Percentiles rank a stretch among this genome's conserved stretches.
phyloP scores from a whole-genome alignment of 1,140 invertebrate genomes.

The Rhopalosiphum padi region DNA sequence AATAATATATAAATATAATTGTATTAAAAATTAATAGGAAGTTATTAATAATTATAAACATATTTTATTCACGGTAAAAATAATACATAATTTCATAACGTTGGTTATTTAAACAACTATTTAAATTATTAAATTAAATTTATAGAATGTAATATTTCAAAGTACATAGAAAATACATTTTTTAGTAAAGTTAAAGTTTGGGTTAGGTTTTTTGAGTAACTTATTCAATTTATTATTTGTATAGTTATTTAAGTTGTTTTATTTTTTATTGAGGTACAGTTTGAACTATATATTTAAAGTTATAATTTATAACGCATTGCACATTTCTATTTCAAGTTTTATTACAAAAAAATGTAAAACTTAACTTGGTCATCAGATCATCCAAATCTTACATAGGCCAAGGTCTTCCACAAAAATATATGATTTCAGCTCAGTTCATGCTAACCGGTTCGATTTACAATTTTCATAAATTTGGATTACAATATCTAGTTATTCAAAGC shows the following conservation, averaged over 20 bases:
- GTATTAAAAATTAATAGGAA: not conserved
- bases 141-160: not conserved
- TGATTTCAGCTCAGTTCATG: not conserved
- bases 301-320: not conserved
- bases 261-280: not conserved
- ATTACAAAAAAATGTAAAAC: not conserved
- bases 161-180: not conserved
- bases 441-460: constrained; percentile 1
- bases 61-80: not conserved
- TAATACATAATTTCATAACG: not conserved
- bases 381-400: constrained; percentile 8
- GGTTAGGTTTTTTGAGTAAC: not conserved
- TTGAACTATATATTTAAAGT: constrained; percentile 18
- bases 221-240: not conserved
- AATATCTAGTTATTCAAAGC: not conserved
- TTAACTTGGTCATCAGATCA: not conserved
- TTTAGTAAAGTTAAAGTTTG: not conserved
- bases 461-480: not conserved
- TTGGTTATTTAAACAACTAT: not conserved
- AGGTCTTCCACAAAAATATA: constrained; percentile 22
- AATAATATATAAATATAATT: not conserved
- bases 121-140: too few species aligned
- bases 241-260: not conserved
- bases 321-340: constrained; percentile 1
- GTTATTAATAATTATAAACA: not conserved